Conservation (phyloP, 2,113 vertebrate species). For the Climacteris rufus region DNA sequence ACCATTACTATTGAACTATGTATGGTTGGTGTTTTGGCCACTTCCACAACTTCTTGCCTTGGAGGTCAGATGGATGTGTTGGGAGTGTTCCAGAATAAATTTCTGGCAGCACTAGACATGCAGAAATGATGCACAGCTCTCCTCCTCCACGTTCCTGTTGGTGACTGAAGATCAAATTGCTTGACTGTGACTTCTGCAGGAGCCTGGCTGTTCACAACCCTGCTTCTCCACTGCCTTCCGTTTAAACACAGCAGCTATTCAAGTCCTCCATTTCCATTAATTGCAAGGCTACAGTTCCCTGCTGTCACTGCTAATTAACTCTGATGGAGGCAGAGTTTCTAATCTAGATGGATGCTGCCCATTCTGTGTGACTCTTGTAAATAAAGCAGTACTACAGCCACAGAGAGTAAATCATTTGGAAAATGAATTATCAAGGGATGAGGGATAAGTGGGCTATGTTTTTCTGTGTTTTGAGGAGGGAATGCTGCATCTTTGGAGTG, state of each 20-base stretch:
- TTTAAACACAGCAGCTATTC: neutral
- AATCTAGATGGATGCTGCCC: neutral
- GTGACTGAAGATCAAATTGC: neutral
- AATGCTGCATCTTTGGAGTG: neutral
- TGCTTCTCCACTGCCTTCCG: neutral
- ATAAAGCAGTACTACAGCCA: neutral
- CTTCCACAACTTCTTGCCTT: neutral
- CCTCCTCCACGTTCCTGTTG: neutral
- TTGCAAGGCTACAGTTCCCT: neutral
- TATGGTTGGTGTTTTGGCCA: neutral
- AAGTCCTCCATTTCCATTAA: neutral
- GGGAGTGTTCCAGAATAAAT: neutral
- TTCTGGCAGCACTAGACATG: neutral
- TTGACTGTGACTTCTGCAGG: neutral
- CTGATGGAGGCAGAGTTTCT: neutral
- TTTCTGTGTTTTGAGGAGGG: neutral
- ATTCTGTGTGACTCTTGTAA: neutral
- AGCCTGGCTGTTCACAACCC: neutral
- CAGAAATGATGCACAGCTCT: neutral
- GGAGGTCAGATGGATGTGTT: neutral
- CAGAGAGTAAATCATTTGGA: neutral
- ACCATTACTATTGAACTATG: neutral
- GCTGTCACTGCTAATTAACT: neutral
- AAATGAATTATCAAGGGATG: neutral
- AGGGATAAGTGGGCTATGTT: neutral